phyloP scores from a whole-genome alignment of 64 coral and sea anemone genomes.

The Dendronephthya gigantea region DNA sequence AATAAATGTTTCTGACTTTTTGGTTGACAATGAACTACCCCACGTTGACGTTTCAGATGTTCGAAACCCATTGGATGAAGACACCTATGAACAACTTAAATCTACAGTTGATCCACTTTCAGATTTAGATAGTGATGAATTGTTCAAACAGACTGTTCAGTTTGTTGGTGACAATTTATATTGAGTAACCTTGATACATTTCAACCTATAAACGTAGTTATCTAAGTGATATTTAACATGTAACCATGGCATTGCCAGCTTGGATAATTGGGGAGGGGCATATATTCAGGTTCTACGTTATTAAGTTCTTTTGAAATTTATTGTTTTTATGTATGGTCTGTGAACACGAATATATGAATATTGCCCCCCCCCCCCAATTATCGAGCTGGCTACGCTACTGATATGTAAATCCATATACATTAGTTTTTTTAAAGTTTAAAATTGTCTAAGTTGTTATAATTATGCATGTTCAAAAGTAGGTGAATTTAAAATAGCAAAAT shows the following conservation, averaged over 20 bases:
- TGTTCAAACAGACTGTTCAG: neutral
- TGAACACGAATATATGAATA: too few relatives aligned
- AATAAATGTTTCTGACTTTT: slow-evolving; percentile 2
- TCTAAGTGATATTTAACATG: neutral
- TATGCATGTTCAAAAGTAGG: neutral
- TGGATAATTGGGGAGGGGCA: too few relatives aligned
- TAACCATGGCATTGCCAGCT: neutral
- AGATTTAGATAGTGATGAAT: neutral
- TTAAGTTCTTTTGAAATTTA: too few relatives aligned
- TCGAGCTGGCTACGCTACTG: neutral
- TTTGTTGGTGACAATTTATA: neutral
- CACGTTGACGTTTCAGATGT: neutral
- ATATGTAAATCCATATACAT: neutral
- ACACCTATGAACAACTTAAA: neutral
- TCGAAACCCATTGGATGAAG: slow-evolving; percentile 1
- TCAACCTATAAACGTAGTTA: neutral
- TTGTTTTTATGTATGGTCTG: too few relatives aligned
- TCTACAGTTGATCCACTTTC: neutral
- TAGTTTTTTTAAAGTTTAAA: neutral
- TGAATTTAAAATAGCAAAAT: neutral
- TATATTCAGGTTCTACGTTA: neutral
- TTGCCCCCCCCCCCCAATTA: too few relatives aligned
- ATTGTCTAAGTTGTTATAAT: neutral
- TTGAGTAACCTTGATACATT: neutral
- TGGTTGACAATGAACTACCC: neutral